Evolutionary conservation across 2,113 vertebrate species (phyloP).

Genomic region (Oncorhynchus clarkii): DNA sequence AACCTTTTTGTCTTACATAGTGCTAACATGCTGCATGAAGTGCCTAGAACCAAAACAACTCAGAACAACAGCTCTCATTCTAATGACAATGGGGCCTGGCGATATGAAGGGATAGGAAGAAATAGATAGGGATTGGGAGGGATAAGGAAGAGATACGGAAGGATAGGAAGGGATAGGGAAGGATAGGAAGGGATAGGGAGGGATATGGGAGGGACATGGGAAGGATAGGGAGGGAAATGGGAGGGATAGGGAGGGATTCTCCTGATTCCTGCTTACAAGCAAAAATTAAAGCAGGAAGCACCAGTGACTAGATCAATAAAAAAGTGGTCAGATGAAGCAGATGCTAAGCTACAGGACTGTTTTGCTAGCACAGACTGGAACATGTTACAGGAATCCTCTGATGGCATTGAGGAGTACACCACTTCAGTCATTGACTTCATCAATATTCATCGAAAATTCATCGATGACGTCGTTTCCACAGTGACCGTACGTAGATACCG

Average conservation of each 20-base stretch:
- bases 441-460: no score
- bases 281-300: no score
- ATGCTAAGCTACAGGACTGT: no score
- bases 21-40: conserved; percentile 48
- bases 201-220: not conserved
- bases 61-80: conserved; percentile 26
- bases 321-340: no score
- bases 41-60: conserved; percentile 28
- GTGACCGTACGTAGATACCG: no score
- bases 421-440: no score
- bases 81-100: conserved; percentile 62
- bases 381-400: no score
- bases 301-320: no score
- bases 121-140: not conserved
- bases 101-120: not conserved
- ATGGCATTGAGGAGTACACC: no score
- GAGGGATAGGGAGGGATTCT: not conserved
- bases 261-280: no score
- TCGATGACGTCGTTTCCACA: no score
- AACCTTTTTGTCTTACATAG: not conserved
- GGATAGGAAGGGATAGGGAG: not conserved
- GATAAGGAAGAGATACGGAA: not conserved
- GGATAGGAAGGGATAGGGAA: not conserved
- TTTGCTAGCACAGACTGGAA: no score
- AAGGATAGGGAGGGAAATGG: not conserved